Percentiles rank a stretch among this genome's conserved stretches.
These are phyloP conservation scores for Spodoptera litura DNA, from an alignment of 1,140 invertebrate species.

Conservation along the genomic window DNA sequence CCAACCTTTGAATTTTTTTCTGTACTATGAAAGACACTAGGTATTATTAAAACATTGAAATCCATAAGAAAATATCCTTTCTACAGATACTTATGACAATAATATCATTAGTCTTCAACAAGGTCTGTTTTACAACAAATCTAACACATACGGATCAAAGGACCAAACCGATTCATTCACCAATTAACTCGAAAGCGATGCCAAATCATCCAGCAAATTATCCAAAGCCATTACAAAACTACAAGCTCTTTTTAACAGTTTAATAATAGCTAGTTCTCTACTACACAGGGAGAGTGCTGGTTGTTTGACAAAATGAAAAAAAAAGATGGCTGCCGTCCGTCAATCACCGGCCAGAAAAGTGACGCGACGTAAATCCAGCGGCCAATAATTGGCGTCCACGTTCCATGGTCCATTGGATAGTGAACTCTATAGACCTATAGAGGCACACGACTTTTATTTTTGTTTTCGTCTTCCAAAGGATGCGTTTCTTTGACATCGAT, in stretches of 20 bases:
- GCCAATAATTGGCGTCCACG: slow-evolving; percentile 65
- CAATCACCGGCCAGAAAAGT: slow-evolving; percentile 59
- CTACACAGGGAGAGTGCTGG: slow-evolving; percentile 30
- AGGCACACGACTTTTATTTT: slow-evolving; percentile 30
- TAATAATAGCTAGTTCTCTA: slow-evolving; percentile 14
- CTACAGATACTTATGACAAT: too few relatives aligned
- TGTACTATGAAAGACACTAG: too few relatives aligned
- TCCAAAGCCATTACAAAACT: background rate
- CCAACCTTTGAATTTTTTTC: too few relatives aligned
- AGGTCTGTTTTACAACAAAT: slow-evolving; percentile 1
- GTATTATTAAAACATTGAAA: too few relatives aligned
- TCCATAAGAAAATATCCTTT: too few relatives aligned
- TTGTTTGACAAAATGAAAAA: slow-evolving; percentile 48
- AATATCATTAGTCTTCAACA: too few relatives aligned
- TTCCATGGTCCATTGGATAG: slow-evolving; percentile 54
- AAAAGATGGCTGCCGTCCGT: slow-evolving; percentile 50
- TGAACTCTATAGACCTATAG: slow-evolving; percentile 35
- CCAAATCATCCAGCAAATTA: slow-evolving; percentile 10
- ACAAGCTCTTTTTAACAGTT: background rate
- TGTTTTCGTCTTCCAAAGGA: slow-evolving; percentile 19
- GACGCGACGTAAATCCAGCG: slow-evolving; percentile 59
- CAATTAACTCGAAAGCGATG: background rate
- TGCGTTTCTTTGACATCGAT: slow-evolving; percentile 27
- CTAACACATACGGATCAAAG: slow-evolving; percentile 3
- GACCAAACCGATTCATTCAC: slow-evolving; percentile 4